Percentiles rank a stretch among this genome's conserved stretches.
These are phyloP conservation scores for Stenodema calcarata DNA, from an alignment of 2,888 invertebrate genomes.

Conservation along the genomic window DNA sequence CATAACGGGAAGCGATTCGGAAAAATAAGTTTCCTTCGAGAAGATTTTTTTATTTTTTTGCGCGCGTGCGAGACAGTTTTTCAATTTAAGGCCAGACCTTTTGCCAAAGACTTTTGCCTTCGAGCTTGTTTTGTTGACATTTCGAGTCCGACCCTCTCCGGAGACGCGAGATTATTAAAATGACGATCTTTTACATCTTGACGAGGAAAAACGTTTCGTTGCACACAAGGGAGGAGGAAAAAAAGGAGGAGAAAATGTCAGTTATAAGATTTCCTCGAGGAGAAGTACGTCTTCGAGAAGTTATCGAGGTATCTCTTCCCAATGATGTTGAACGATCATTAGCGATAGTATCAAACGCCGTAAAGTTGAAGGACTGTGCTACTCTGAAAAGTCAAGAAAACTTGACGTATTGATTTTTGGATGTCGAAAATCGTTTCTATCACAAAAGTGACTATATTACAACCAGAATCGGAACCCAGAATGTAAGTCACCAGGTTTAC, in stretches of 20 bases:
- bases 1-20: background rate
- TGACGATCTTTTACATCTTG: background rate
- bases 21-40: background rate
- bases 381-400: too few relatives aligned
- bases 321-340: too few relatives aligned
- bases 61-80: background rate
- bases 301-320: too few relatives aligned
- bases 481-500: too few relatives aligned
- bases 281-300: too few relatives aligned
- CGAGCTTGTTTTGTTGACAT: background rate
- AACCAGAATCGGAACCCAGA: too few relatives aligned
- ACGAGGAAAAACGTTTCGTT: background rate
- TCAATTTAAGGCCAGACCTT: background rate
- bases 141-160: background rate
- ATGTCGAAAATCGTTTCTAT: too few relatives aligned
- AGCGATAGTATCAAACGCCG: too few relatives aligned
- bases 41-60: background rate
- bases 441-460: too few relatives aligned
- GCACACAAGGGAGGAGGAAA: background rate
- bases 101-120: background rate
- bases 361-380: too few relatives aligned
- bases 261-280: background rate
- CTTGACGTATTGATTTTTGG: too few relatives aligned
- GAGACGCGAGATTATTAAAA: background rate
- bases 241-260: background rate